Base-by-base conservation (phyloP, 2,113 vertebrate species). In the Lamprotornis superbus region DNA sequence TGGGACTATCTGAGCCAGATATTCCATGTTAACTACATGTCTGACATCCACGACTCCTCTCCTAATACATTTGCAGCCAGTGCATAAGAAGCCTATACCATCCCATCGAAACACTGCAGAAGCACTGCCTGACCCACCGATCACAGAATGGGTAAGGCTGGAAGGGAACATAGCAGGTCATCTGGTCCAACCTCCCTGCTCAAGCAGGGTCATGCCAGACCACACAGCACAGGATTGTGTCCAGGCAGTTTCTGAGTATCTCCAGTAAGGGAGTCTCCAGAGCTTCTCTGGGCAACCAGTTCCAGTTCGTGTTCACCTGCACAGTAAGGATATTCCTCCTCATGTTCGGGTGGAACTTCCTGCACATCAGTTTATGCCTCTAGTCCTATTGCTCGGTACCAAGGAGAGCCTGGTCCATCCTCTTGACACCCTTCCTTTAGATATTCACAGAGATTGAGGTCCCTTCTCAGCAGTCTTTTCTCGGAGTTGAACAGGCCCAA, bases 81-180 rank as follows among this genome's bases (percentile, higher is more conserved):
- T 0, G 7, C 12, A 7, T 2, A 52, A 37, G 17, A 50, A 44
- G 17, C 1, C 49, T 8, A 0, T 0, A 6, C 15, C 15, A 28
- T 7, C 33, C n/a, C 28, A 7, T 4, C 7, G 0, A 3, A 18
- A 11, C 68, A 1, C 31, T 5, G 25, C 11, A 33, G 15, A 39
- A 42, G 30, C 37, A 4, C 27, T 6, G 31, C 5, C 24, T 31
- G 61, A 52, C 53, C 10, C 27, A 39, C 4, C 37, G 42, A 49
- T 23, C 27, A 65, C 33, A 52, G 37, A 59, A 74, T 15, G 59
- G 23, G 19, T 59, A 44, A 33, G 23, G 15, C 4, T 44, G 37
- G 27, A 65, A 74, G 27, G 15, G n/a, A 30, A 23, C 16, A 67
- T 1, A 44, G 28, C 0, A 3, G 9, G 28, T 46, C 40, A 53